These are phyloP conservation scores for Metellina segmentata DNA, from an alignment of 2,888 invertebrate species.

Conservation along the genomic window DNA sequence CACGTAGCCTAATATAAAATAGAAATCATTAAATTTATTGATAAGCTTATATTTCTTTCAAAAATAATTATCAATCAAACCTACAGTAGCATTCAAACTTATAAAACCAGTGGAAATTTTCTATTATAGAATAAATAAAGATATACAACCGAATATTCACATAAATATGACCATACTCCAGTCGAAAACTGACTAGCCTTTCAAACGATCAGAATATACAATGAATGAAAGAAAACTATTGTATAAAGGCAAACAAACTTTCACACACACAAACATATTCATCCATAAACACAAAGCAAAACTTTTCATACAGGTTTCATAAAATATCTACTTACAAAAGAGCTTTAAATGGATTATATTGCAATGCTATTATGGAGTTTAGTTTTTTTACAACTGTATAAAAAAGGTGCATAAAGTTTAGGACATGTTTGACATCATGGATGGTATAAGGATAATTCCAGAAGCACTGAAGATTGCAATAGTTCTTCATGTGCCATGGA, in stretches of 20 bases:
- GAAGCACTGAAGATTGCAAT: conserved; percentile 22
- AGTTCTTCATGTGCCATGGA: conserved; percentile 48
- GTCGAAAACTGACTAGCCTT: conserved; percentile 46
- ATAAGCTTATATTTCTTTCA: no score
- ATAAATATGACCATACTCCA: conserved; percentile 26
- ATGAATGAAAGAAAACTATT: conserved; percentile 18
- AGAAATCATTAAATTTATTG: no score
- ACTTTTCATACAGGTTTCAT: conserved; percentile 30
- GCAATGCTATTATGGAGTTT: conserved; percentile 16
- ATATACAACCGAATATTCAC: conserved; percentile 27
- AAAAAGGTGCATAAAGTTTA: conserved; percentile 65
- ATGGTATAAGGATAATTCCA: conserved; percentile 65
- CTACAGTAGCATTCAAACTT: no score
- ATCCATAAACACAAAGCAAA: conserved; percentile 43
- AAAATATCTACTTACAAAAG: conserved; percentile 62
- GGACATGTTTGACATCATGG: conserved; percentile 66
- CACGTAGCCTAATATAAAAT: neutral
- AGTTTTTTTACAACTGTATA: conserved; percentile 54
- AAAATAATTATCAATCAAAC: neutral
- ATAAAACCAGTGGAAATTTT: neutral
- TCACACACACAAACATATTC: conserved; percentile 42
- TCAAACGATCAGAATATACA: conserved; percentile 17
- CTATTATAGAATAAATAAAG: conserved; percentile 10
- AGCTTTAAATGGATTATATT: conserved; percentile 26
- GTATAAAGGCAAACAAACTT: conserved; percentile 22